Percentiles rank a stretch among this genome's conserved stretches.
phyloP scores from a whole-genome alignment of 2,797 vertebrate genomes.

The Florisuga fusca region DNA sequence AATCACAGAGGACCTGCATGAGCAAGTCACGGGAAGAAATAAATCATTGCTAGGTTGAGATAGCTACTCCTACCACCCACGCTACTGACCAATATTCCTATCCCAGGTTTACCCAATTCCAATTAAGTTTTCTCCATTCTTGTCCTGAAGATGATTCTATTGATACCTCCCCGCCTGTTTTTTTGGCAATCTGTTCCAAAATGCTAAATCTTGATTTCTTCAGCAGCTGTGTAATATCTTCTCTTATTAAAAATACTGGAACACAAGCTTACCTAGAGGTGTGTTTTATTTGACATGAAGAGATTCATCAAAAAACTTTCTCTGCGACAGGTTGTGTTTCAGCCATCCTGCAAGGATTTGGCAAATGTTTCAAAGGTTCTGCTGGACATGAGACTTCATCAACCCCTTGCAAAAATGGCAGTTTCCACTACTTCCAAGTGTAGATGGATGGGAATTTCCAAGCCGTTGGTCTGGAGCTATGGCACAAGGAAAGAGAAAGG shows the following conservation, averaged over 20 bases:
- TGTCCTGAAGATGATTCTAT: background rate
- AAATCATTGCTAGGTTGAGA: background rate
- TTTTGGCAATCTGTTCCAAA: background rate
- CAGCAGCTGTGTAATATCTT: conserved; percentile 32
- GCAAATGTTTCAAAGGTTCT: background rate
- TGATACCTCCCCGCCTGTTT: background rate
- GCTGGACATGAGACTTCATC: conserved; percentile 36
- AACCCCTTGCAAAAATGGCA: conserved; percentile 34
- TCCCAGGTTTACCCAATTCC: background rate
- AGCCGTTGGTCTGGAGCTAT: background rate
- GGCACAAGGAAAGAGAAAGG: background rate
- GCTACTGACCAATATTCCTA: background rate
- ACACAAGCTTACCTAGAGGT: conserved; percentile 55
- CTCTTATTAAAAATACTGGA: conserved; percentile 44
- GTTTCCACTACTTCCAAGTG: conserved; percentile 28
- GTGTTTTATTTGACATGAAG: conserved; percentile 46
- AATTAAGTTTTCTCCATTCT: background rate
- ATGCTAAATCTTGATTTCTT: conserved; percentile 24
- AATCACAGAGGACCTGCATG: background rate
- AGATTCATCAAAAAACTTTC: conserved; percentile 34
- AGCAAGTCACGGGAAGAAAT: background rate
- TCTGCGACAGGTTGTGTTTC: conserved; percentile 45
- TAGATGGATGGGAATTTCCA: conserved; percentile 25
- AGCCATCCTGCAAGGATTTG: background rate
- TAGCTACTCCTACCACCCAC: conserved; percentile 21